Conservation (phyloP, 2,113 vertebrate genomes). For the Felis chaus region DNA sequence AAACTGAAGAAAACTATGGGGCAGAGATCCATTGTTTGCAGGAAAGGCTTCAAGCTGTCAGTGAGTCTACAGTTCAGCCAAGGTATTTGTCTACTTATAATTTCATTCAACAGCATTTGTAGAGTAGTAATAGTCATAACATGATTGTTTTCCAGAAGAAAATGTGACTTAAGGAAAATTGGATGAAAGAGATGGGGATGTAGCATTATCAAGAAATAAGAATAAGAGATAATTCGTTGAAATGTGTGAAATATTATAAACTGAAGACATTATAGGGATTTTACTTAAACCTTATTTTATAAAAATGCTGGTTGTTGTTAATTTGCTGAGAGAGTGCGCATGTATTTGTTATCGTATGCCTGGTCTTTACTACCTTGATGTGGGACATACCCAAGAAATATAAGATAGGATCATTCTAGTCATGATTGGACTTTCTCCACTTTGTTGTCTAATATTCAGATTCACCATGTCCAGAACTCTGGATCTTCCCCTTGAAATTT, state of each 20-base stretch:
- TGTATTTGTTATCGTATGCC: not conserved
- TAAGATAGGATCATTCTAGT: not conserved
- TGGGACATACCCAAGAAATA: not conserved
- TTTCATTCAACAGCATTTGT: not conserved
- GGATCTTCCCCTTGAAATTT: not conserved
- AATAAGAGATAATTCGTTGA: not conserved
- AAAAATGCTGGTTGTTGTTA: not conserved
- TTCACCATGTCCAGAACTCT: not conserved
- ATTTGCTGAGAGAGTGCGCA: not conserved
- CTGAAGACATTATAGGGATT: not conserved
- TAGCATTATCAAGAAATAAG: not conserved
- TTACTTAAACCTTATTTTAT: not conserved
- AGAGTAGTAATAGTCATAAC: not conserved
- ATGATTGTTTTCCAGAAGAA: constrained; percentile 33
- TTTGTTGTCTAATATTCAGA: not conserved
- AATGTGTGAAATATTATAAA: not conserved
- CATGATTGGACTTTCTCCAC: not conserved
- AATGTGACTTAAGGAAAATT: not conserved
- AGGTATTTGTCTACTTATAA: constrained; percentile 84
- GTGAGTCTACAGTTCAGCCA: constrained; percentile 56
- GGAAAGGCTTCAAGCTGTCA: constrained; percentile 84
- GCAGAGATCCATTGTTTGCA: constrained; percentile 87
- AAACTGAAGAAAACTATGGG: constrained; percentile 86
- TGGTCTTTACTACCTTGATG: not conserved
- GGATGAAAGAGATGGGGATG: not conserved